These are phyloP conservation scores for Aculops lycopersici DNA, from an alignment of 1,140 invertebrate genomes.

Conservation along the genomic window DNA sequence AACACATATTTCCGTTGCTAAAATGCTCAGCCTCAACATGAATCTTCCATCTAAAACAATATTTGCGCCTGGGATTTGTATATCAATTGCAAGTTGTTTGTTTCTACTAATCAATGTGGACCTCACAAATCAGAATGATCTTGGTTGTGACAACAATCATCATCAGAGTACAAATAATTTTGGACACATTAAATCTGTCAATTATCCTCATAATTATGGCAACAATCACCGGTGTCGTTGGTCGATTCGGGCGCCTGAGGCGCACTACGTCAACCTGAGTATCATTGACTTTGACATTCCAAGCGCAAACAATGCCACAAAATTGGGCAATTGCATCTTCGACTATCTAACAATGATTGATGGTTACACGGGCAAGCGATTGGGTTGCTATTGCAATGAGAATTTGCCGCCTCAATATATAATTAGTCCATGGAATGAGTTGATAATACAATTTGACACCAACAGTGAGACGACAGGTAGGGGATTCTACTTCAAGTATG, in stretches of 20 bases:
- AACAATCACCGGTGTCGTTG: conserved; percentile 13
- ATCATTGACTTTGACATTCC: conserved; percentile 13
- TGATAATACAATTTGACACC: conserved; percentile 12
- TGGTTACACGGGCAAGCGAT: conserved; percentile 7
- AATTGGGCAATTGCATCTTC: conserved; percentile 9
- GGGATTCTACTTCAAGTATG: conserved; percentile 12
- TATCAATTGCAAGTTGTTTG: too few relatives aligned
- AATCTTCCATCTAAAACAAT: too few relatives aligned
- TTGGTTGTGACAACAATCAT: conserved; percentile 9
- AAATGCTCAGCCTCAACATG: too few relatives aligned
- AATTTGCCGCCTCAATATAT: conserved; percentile 10
- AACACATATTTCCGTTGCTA: too few relatives aligned
- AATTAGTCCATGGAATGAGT: conserved; percentile 12
- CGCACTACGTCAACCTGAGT: conserved; percentile 12
- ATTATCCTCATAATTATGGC: conserved; percentile 12
- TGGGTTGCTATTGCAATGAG: conserved; percentile 12
- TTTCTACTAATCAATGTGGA: too few relatives aligned
- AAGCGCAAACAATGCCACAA: background rate
- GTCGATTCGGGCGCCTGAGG: conserved; percentile 10
- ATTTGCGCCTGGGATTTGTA: too few relatives aligned
- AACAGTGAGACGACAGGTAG: conserved; percentile 10
- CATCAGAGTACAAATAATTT: conserved; percentile 10
- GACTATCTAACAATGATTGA: conserved; percentile 13
- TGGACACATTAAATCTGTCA: conserved; percentile 12
- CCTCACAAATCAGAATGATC: conserved; percentile 12